Percentiles rank a stretch among this genome's conserved stretches.
phyloP scores from a whole-genome alignment of 2,113 vertebrate genomes.

The Calyptomena viridis region DNA sequence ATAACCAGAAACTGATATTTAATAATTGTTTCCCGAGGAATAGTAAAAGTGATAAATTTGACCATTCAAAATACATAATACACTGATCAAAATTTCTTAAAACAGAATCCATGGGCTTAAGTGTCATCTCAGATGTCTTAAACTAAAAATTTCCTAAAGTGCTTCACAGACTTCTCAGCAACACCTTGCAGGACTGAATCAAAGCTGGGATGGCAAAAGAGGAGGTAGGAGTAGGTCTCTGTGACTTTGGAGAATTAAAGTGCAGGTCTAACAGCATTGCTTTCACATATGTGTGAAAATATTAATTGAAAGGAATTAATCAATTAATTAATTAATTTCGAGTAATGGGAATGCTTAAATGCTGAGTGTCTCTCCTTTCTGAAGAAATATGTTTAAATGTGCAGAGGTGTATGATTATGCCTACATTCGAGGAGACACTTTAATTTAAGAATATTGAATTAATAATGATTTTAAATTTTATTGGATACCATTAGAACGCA shows the following conservation, averaged over 20 bases:
- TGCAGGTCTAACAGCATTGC: not conserved
- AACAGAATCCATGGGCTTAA: not conserved
- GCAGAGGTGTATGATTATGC: not conserved
- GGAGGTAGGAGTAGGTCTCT: not conserved
- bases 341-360: not conserved
- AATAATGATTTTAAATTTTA: not conserved
- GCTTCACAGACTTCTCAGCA: not conserved
- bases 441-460: not conserved
- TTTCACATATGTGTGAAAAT: not conserved
- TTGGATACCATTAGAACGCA: not conserved
- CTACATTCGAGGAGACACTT: not conserved
- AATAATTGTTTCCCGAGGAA: not conserved
- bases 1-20: not conserved
- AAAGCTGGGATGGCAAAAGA: not conserved
- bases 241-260: not conserved
- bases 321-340: not conserved
- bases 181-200: not conserved
- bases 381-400: not conserved
- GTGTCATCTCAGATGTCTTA: not conserved
- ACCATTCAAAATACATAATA: not conserved
- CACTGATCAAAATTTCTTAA: not conserved
- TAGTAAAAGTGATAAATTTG: not conserved
- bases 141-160: not conserved
- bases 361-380: not conserved
- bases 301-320: not conserved